Percentiles rank a stretch among this genome's conserved stretches.
Evolutionary conservation across 2,888 invertebrate species (phyloP).

Genomic region (Nomada lathburiana): DNA sequence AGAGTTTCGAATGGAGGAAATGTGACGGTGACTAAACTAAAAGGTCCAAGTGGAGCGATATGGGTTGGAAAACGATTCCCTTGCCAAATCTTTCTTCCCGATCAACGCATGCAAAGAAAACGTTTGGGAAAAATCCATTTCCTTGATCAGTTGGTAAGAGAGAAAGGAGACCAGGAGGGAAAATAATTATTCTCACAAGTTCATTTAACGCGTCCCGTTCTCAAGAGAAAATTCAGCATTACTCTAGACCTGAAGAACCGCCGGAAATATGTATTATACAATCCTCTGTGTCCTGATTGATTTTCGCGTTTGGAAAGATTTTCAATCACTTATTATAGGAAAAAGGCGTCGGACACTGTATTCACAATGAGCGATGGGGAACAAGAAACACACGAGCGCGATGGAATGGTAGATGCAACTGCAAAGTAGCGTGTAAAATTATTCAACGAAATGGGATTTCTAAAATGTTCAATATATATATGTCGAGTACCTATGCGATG

Average conservation of each 20-base stretch:
- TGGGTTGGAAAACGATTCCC: constrained; percentile 60
- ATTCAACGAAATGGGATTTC: too few species aligned
- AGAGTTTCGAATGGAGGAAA: constrained; percentile 59
- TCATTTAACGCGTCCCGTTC: constrained; percentile 39
- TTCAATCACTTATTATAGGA: too few species aligned
- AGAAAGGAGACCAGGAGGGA: constrained; percentile 34
- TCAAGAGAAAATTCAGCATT: neutral
- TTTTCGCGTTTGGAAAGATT: too few species aligned
- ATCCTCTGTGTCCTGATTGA: too few species aligned
- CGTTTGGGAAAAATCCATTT: constrained; percentile 46
- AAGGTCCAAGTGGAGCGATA: constrained; percentile 48
- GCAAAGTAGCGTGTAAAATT: too few species aligned
- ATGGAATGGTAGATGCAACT: too few species aligned
- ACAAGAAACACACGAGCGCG: too few species aligned
- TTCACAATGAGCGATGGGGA: too few species aligned
- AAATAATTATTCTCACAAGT: constrained; percentile 43
- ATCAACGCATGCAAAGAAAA: constrained; percentile 76
- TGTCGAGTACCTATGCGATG: too few species aligned
- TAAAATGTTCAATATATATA: too few species aligned
- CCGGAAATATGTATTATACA: too few species aligned
- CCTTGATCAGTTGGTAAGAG: constrained; percentile 31
- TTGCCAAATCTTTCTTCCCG: constrained; percentile 67
- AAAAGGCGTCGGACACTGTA: too few species aligned
- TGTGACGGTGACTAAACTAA: constrained; percentile 34
- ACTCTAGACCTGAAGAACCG: neutral